These are phyloP conservation scores for Chrysopilus asiliformis DNA, from an alignment of 2,888 invertebrate species.

Conservation along the genomic window DNA sequence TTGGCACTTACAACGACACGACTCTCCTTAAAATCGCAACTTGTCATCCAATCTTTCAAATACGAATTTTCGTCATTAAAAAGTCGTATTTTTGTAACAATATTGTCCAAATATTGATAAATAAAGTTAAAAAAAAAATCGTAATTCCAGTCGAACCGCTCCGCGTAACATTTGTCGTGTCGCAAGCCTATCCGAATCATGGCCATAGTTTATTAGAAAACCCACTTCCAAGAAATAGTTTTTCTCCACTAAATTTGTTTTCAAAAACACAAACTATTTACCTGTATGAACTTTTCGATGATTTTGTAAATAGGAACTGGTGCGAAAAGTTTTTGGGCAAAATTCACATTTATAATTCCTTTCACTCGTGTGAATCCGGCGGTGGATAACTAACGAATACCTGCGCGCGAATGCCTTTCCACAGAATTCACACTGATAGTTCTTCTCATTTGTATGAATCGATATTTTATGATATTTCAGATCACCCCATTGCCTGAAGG, in stretches of 20 bases:
- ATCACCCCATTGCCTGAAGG: conserved; percentile 80
- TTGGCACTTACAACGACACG: no score
- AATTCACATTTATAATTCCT: conserved; percentile 75
- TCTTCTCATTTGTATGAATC: conserved; percentile 65
- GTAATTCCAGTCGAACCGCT: no score
- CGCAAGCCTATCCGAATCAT: no score
- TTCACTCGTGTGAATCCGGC: conserved; percentile 77
- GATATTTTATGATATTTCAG: conserved; percentile 75
- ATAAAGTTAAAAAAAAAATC: conserved; percentile 2
- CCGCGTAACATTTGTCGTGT: no score
- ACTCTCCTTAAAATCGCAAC: no score
- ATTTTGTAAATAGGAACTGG: conserved; percentile 71
- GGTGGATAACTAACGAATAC: conserved; percentile 73
- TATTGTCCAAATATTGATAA: neutral
- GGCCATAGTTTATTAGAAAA: no score
- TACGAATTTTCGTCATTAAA: no score
- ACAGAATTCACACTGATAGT: conserved; percentile 79
- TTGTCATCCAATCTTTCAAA: no score
- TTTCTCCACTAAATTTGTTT: no score
- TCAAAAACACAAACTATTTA: no score
- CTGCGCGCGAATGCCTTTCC: conserved; percentile 75
- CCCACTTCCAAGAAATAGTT: no score
- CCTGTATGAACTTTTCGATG: conserved; percentile 79
- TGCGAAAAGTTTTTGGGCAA: conserved; percentile 71
- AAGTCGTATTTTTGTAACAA: conserved; percentile 4